Evolutionary conservation across 2,888 invertebrate genomes (phyloP), one percentile per base, ranked within the genome.

Genomic region (Diaperis boleti): DNA sequence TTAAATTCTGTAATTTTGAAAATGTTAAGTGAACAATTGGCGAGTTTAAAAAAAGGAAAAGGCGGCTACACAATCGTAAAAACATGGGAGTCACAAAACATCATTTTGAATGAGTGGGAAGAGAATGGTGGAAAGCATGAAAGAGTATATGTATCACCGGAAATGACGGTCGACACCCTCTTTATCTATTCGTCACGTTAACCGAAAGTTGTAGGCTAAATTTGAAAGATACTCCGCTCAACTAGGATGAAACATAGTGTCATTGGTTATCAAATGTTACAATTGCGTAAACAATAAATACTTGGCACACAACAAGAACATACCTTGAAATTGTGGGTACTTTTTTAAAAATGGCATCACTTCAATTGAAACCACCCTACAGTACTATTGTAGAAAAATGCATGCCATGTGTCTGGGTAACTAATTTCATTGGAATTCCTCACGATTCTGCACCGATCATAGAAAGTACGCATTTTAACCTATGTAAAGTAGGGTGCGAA

Each of bases 111-210:
- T 11, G 52, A 52, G 52, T 52, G 41, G 52, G 52, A 49, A 49
- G 49, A n/a, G 47, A 22, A 49, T 41, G 59, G 50, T 59, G 49
- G 45, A 44, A 33, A n/a, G n/a, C n/a, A n/a, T n/a, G n/a, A n/a
- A n/a, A 55, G 56, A 31, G 59, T 47, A 60, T 59, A 54, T 49
- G 59, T 49, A 55, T 52, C 61, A 63, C 67, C 67, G 67, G 67
- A 67, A 67, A 59, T 65, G 63, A 65, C 67, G 65, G 65, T 65
- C 67, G 67, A 67, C 67, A 67, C 67, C 67, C 65, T 67, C 60
- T 62, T 61, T 59, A 59, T 66, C 54, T 47, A 29, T 17, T 47
- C 26, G 49, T 29, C 49, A 59, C 39, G 22, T 44, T 37, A 44
- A 14, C 29, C 13, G 8, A 17, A 44, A 55, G 33, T 42, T 45